Evolutionary conservation across 2,113 vertebrate species (phyloP).

Genomic region (Cercopithecus mona): DNA sequence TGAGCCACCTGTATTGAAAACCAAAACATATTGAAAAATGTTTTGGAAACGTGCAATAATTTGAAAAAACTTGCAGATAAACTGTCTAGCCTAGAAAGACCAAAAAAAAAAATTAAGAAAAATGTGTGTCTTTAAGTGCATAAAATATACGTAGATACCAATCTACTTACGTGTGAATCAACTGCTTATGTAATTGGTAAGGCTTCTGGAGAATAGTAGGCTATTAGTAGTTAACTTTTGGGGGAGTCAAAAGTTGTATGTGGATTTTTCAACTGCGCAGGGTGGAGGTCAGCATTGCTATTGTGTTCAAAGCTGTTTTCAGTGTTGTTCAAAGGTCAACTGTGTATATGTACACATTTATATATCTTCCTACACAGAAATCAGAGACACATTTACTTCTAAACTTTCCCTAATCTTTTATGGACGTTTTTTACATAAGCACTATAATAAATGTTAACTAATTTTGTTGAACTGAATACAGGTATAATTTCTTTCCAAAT

Average conservation of each 20-base stretch:
- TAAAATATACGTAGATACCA: not conserved
- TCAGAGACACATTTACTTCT: not conserved
- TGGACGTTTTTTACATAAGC: not conserved
- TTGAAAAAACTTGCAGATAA: not conserved
- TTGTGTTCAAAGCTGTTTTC: too few species aligned
- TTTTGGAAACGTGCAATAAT: not conserved
- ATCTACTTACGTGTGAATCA: not conserved
- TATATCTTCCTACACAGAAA: not conserved
- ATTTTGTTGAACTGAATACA: not conserved
- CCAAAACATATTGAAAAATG: not conserved
- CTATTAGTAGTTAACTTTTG: not conserved
- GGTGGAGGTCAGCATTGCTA: not conserved
- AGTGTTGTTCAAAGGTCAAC: not conserved
- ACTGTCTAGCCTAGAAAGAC: not conserved
- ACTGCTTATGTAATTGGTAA: not conserved
- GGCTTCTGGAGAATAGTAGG: not conserved
- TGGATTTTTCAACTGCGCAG: not conserved
- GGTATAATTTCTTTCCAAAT: not conserved
- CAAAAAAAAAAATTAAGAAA: not conserved
- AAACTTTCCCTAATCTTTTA: not conserved
- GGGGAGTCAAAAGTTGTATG: not conserved
- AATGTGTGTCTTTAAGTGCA: not conserved
- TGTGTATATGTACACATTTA: not conserved
- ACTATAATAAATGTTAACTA: not conserved
- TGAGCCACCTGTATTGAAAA: too few species aligned